phyloP scores from a whole-genome alignment of 1,140 invertebrate species.

The Drosophila biarmipes region DNA sequence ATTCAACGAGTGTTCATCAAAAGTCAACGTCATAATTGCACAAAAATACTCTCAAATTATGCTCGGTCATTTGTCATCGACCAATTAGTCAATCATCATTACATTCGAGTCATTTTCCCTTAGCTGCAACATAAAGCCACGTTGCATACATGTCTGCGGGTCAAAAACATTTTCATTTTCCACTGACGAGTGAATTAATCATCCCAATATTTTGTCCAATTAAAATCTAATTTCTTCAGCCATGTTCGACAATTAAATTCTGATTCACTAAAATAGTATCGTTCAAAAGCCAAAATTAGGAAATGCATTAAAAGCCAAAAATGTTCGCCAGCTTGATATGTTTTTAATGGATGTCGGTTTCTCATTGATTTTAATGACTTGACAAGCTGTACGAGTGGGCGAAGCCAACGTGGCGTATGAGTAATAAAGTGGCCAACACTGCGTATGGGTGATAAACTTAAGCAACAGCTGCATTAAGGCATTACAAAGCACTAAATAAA shows the following conservation, averaged over 20 bases:
- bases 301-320: not conserved
- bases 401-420: not conserved
- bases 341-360: not conserved
- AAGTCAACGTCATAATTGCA: conserved; percentile 3
- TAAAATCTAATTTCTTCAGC: not conserved
- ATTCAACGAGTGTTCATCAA: not conserved
- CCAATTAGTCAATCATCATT: conserved; percentile 23
- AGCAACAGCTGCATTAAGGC: too few relatives aligned
- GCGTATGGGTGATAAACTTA: conserved; percentile 4
- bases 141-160: conserved; percentile 1
- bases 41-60: not conserved
- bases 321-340: not conserved
- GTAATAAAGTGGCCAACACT: conserved; percentile 7
- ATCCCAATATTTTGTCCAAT: conserved; percentile 4
- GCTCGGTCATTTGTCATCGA: conserved; percentile 1
- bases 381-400: not conserved
- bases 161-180: not conserved
- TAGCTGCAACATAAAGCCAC: not conserved
- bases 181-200: conserved; percentile 7
- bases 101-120: not conserved
- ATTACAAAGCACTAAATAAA: too few relatives aligned
- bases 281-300: not conserved
- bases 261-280: not conserved
- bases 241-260: not conserved
- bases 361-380: not conserved